Evolutionary conservation across 2,797 vertebrate genomes (phyloP), one percentile per base, ranked within the genome.

Genomic region (Novumbra hubbsi): DNA sequence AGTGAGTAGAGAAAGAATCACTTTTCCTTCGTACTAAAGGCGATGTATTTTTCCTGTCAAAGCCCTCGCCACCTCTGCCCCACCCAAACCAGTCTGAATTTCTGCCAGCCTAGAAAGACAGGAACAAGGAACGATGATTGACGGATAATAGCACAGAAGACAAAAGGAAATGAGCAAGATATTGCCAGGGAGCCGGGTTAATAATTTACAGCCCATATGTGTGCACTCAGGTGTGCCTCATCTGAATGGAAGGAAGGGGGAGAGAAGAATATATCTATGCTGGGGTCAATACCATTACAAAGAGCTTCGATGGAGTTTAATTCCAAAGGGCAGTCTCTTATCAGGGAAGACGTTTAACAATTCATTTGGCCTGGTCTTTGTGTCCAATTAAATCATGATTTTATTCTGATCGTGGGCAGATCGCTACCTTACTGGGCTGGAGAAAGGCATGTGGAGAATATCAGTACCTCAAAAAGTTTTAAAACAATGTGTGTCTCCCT

Each of bases 201-300:
- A 89, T 83, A 85, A 89, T 83, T 86, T 75, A 80, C 82, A 82
- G 73, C 60, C 62, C 45, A 14, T 70, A 69, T 80, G 32, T 68
- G 73, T 78, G 80, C 60, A 52, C 75, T 76, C 78, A 83, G 83
- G 84, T 86, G 76, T 24, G 74, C 76, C 64, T 52, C n/a, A 34
- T 15, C 68, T 80, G 78, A 78, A 73, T 49, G 68, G 63, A 70
- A 72, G 64, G 32, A 27, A 4, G 64, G 19, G 63, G 4, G 21
- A 63, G 62, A 64, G 15, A 32, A 28, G 28, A 64, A 64, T 64
- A 32, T 28, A 1, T 5, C 12, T 12, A 63, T 15, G 71, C 21
- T 28, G 45, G 30, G 27, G 73, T 79, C 41, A 63, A 73, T 80
- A 66, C 2, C 12, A 63, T 79, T 48, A 73, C 28, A 76, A 41